Conservation (phyloP, 2,113 vertebrate genomes). For the Mustelus asterias region DNA sequence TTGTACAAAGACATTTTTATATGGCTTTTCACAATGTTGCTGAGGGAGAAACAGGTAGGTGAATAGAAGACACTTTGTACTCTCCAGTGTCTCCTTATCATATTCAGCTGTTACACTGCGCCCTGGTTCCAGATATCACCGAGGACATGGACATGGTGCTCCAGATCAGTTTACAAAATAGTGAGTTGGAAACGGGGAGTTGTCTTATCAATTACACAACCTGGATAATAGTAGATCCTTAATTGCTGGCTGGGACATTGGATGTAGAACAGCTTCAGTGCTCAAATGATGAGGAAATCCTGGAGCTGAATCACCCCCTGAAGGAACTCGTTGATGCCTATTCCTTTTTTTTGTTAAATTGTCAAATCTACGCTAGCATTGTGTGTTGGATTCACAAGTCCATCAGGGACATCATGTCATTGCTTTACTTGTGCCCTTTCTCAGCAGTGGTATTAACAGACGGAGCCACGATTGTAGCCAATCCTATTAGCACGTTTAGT, state of each 20-base stretch:
- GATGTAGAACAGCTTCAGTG: not conserved
- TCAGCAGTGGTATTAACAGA: conserved; percentile 81
- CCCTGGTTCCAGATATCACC: not conserved
- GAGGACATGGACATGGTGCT: no score
- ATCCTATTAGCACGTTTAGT: conserved; percentile 82
- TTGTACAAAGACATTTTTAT: not conserved
- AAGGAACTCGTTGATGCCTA: not conserved
- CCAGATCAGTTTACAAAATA: not conserved
- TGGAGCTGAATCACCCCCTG: not conserved
- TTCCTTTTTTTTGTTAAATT: not conserved
- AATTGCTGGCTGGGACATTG: not conserved
- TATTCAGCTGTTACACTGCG: not conserved
- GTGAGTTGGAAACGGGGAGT: not conserved
- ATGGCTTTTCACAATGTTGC: not conserved
- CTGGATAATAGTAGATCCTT: not conserved
- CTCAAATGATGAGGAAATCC: not conserved
- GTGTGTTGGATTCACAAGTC: not conserved
- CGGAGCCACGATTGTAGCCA: conserved; percentile 81
- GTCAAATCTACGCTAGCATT: no score
- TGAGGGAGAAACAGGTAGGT: not conserved
- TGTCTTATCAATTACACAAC: not conserved
- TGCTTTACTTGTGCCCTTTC: conserved; percentile 29
- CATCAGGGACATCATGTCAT: not conserved
- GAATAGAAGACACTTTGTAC: not conserved
- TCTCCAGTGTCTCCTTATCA: not conserved